Evolutionary conservation across 1,140 invertebrate species (phyloP), one percentile per base, ranked within the genome.

Genomic region (Drusus annulatus): DNA sequence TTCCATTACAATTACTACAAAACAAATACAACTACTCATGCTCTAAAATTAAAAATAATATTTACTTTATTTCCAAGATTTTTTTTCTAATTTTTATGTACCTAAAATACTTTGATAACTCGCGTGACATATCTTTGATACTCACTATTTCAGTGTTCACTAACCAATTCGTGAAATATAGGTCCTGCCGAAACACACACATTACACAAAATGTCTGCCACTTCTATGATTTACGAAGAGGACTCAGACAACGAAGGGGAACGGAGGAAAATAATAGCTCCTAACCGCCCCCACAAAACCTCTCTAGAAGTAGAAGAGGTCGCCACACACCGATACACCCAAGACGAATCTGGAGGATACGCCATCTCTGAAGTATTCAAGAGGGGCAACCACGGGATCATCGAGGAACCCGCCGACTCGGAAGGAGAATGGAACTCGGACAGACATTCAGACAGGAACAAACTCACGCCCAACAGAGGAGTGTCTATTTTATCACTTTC

Each of bases 401-500:
- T 91, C 36, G 91, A 91, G 83, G 90, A 91, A 85, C 89, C 90
- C 3, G 85, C 87, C n/a, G 90, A 91, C 83, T 91, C 89, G 10
- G 89, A 91, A 68, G 86, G 85, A n/a, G 87, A 89, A 28, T 87
- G 82, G 60, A 86, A 85, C 76, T 45, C 36, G 2, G 36, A 45
- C 36, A 45, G 36, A 45, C 85, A 85, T 19, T 85, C 86, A 82
- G 84, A 87, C 25, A 84, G 83, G 21, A 90, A 86, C 82, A 58
- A 25, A 21, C 21, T 25, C 16, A 82, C 82, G 16, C 85, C 89
- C 0, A 91, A 90, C 84, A 89, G 92, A 81, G 91, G 90, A 3
- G 86, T 93, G 17, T 93, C 93, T 0, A 93, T 94, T 5, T 89
- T 91, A 23, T 93, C 93, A 0, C 86, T 93, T 13, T 93, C 92